Percentiles rank a stretch among this genome's conserved stretches.
Evolutionary conservation across 1,140 invertebrate species (phyloP).

Genomic region (Diabrotica virgifera): DNA sequence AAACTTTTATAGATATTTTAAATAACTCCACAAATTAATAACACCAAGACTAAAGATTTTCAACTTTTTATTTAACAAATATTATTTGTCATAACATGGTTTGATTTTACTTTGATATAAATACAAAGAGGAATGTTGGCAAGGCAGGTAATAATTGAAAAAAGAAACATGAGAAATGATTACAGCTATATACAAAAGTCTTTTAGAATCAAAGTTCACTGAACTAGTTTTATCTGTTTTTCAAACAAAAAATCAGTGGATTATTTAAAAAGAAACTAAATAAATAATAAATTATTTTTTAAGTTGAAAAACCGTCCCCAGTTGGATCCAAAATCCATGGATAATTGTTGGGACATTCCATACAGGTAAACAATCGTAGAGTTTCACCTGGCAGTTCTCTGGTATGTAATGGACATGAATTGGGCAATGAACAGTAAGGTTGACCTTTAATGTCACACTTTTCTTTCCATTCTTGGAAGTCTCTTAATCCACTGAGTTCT

Average conservation of each 20-base stretch:
- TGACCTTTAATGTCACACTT: conserved; percentile 93
- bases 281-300: conserved; percentile 61
- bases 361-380: conserved; percentile 87
- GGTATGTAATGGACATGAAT: conserved; percentile 85
- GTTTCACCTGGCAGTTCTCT: conserved; percentile 90
- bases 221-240: conserved; percentile 1
- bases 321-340: conserved; percentile 94
- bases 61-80: conserved; percentile 1
- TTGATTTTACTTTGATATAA: background rate
- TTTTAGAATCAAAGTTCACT: conserved; percentile 4
- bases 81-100: background rate
- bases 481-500: conserved; percentile 78
- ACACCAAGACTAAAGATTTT: background rate
- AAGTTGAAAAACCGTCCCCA: conserved; percentile 85
- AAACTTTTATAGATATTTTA: too few species aligned
- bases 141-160: background rate
- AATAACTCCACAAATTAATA: background rate
- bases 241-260: background rate
- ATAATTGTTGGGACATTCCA: conserved; percentile 94
- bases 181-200: conserved; percentile 6
- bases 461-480: conserved; percentile 94
- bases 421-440: conserved; percentile 87
- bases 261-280: conserved; percentile 16
- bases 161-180: background rate
- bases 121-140: background rate